Evolutionary conservation across 2,888 invertebrate species (phyloP), one percentile per base, ranked within the genome.

Genomic region (Sinotaia quadrata): DNA sequence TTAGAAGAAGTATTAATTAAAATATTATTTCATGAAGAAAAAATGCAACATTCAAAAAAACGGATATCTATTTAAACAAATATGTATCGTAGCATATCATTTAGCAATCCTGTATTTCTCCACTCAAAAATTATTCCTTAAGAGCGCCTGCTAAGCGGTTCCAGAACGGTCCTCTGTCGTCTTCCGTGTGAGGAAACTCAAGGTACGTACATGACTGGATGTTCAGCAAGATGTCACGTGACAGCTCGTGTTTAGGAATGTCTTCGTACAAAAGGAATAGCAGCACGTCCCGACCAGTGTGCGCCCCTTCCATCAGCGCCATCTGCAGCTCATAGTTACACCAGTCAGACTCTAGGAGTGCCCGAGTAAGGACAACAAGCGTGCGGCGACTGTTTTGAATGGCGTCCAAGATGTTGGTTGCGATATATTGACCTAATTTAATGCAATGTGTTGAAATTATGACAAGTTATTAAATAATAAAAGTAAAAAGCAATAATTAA

Each of bases 281-380:
- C 44, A 71, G 49, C 34, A 71, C 71, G 31, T 63, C 58, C 2
- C 71, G 61, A 5, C 67, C 71, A 2, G 59, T 63, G 56, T 71
- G 49, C 2, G 58, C 52, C 1, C 52, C 31, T 34, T 71, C 71
- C 67, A 68, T 68, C 15, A 41, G 59, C 47, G 71, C 71, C 67
- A 71, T 71, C 67, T 63, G 63, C 56, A 65, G 54, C 56, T 65
- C 65, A n/a, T 65, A 65, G 31, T 65, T 31, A 65, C 65, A 65
- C 54, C 65, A 54, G 41, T 65, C 65, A 10, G 65, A 65, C 54
- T 65, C 15, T 47, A 65, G 52, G 15, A 54, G 33, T 1, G 29
- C 31, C 29, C 65, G 54, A 4, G 65, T 58, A 54, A 65, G 56
- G 56, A 65, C 65, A 41, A 65, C 65, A 54, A 68, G 44, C n/a